These are phyloP conservation scores for Phyllopteryx taeniolatus DNA, from an alignment of 2,113 vertebrate genomes.

Conservation along the genomic window DNA sequence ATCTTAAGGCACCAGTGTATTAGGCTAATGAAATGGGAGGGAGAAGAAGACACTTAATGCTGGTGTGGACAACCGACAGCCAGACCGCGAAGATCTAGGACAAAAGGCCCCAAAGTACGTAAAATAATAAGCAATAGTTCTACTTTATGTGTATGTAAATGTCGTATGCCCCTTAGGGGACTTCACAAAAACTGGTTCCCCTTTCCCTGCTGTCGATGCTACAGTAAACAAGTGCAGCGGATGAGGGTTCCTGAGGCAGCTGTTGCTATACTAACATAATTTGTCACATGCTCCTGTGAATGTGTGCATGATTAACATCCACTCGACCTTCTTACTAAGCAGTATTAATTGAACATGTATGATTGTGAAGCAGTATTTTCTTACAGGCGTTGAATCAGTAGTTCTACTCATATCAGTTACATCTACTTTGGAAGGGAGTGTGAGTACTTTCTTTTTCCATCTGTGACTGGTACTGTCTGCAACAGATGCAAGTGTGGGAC, in stretches of 20 bases:
- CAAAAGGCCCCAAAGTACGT: too few species aligned
- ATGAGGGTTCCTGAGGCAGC: constrained; percentile 41
- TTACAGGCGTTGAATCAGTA: background rate
- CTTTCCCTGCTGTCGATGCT: background rate
- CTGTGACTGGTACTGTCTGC: constrained; percentile 3
- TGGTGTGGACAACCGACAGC: too few species aligned
- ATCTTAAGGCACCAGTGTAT: too few species aligned
- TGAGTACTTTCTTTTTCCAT: background rate
- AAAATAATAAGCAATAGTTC: too few species aligned
- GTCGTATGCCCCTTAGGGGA: background rate
- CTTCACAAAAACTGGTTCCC: background rate
- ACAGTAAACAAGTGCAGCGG: background rate
- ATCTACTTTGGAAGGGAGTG: background rate
- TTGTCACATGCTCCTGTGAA: constrained; percentile 15
- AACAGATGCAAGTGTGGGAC: constrained; percentile 97
- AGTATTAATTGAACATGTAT: background rate
- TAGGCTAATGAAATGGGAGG: too few species aligned
- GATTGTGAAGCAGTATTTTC: background rate
- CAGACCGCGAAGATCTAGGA: too few species aligned
- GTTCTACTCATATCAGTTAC: background rate
- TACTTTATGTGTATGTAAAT: background rate
- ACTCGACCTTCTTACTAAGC: background rate
- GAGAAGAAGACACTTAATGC: too few species aligned
- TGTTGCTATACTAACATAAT: constrained; percentile 26
- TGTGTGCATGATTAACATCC: background rate